Evolutionary conservation across 2,797 vertebrate species (phyloP).

Genomic region (Manis crassicaudata): DNA sequence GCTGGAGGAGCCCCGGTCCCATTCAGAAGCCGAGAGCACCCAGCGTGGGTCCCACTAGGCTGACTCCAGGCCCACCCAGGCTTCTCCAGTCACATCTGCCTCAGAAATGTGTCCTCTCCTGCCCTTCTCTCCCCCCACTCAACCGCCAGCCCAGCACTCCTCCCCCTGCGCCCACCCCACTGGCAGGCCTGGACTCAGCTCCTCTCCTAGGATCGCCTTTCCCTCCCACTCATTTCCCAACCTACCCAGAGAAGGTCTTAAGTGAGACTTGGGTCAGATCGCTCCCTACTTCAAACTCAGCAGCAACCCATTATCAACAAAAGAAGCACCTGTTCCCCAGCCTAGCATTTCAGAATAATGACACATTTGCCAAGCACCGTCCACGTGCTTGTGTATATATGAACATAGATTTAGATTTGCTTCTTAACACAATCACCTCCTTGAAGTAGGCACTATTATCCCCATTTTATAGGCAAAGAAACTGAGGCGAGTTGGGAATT

Average conservation of each 20-base stretch:
- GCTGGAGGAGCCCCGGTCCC: not conserved
- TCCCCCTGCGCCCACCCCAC: no score
- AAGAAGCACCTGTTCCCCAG: accelerated
- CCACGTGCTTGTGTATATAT: not conserved
- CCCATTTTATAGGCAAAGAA: not conserved
- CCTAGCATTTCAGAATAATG: accelerated
- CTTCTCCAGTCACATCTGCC: not conserved
- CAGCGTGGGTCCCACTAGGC: not conserved
- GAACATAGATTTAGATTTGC: not conserved
- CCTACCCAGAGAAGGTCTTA: not conserved
- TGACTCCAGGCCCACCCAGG: not conserved
- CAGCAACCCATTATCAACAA: not conserved
- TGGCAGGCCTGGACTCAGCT: not conserved
- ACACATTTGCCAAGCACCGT: accelerated
- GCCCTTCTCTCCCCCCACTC: not conserved
- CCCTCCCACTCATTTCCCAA: not conserved
- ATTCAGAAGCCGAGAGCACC: not conserved
- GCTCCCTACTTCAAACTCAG: not conserved
- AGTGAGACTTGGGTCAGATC: not conserved
- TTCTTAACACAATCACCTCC: not conserved
- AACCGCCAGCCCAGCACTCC: accelerated
- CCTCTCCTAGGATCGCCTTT: not conserved
- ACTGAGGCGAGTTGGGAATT: not conserved
- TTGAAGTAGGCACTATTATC: no score
- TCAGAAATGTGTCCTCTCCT: not conserved